These are phyloP conservation scores for Edolisoma coerulescens DNA, from an alignment of 2,113 vertebrate genomes.

Conservation along the genomic window DNA sequence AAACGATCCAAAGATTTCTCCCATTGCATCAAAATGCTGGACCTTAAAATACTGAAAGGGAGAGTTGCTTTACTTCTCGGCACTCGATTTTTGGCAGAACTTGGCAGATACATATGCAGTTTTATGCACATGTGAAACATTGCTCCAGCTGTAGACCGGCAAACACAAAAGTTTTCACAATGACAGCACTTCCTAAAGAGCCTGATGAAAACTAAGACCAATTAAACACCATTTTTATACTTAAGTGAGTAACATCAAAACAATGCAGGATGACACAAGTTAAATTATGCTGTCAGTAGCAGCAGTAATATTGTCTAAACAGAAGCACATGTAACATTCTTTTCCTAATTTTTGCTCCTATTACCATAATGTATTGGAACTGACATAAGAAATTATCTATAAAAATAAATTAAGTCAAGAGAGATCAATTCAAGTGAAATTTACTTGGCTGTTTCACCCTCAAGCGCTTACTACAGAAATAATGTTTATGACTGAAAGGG, in stretches of 20 bases:
- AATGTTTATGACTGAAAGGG: not conserved
- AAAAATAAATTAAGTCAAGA: not conserved
- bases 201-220: not conserved
- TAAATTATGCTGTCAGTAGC: not conserved
- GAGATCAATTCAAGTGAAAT: not conserved
- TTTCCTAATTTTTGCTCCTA: not conserved
- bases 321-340: not conserved
- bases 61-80: not conserved
- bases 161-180: not conserved
- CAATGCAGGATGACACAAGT: not conserved
- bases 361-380: not conserved
- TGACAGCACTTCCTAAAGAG: not conserved
- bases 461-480: not conserved
- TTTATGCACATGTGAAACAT: not conserved
- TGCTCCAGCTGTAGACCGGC: not conserved
- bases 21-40: not conserved
- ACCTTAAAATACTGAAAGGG: not conserved
- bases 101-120: not conserved
- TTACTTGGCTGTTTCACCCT: not conserved
- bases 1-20: not conserved
- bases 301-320: not conserved
- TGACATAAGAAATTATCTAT: not conserved
- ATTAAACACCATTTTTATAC: not conserved
- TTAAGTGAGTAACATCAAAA: not conserved
- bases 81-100: not conserved